Percentiles rank a stretch among this genome's conserved stretches.
These are phyloP conservation scores for Alectoris magna DNA, from an alignment of 2,797 vertebrate genomes.

Conservation along the genomic window DNA sequence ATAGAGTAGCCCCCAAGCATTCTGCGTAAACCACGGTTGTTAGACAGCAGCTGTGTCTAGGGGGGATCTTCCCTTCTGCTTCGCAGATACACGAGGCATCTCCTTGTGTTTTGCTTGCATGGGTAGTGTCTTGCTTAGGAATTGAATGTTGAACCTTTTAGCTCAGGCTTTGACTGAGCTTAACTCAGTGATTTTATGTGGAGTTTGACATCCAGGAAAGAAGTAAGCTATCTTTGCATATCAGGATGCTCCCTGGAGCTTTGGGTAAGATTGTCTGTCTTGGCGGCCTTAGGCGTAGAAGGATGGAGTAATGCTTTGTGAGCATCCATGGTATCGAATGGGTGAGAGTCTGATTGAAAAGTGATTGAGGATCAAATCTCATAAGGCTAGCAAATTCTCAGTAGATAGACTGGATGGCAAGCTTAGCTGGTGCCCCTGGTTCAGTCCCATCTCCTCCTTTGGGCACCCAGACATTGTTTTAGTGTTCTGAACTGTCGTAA, in stretches of 20 bases:
- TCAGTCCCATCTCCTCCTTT: neutral
- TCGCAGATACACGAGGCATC: neutral
- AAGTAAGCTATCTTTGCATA: neutral
- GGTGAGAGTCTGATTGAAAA: neutral
- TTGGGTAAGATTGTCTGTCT: neutral
- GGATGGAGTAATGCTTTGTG: neutral
- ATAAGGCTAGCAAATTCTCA: neutral
- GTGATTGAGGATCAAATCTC: neutral
- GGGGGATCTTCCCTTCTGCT: neutral
- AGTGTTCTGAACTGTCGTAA: neutral
- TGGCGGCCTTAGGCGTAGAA: neutral
- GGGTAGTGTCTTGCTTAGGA: neutral
- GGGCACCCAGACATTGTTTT: neutral
- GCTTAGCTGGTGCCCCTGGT: neutral
- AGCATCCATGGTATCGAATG: neutral
- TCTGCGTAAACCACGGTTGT: constrained; percentile 37
- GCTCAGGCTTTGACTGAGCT: neutral
- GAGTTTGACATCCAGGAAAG: neutral
- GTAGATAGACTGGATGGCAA: neutral
- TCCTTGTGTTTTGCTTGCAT: neutral
- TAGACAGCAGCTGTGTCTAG: constrained; percentile 20
- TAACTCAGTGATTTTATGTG: neutral
- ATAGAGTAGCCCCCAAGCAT: neutral
- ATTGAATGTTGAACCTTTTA: neutral
- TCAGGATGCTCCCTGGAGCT: neutral